Evolutionary conservation across 2,888 invertebrate genomes (phyloP).

Genomic region (Apomyelois bistriatella): DNA sequence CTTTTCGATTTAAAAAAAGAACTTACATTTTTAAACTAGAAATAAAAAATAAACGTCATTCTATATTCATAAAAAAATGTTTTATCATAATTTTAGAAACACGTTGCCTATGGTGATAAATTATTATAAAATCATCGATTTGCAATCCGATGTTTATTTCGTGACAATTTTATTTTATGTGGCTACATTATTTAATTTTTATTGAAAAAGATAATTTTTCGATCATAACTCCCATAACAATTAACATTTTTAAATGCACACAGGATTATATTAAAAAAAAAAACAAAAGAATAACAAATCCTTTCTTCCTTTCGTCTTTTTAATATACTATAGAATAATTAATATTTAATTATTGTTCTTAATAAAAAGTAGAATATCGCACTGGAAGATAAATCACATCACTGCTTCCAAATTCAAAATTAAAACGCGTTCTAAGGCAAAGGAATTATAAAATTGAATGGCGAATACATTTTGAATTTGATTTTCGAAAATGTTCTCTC

Average conservation of each 20-base stretch:
- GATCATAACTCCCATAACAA: too few species aligned
- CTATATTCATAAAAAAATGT: background rate
- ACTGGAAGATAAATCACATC: constrained; percentile 8
- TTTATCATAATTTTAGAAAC: constrained; percentile 1
- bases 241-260: too few species aligned
- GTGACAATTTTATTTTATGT: background rate
- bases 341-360: too few species aligned
- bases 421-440: constrained; percentile 5
- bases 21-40: background rate
- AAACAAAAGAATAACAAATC: too few species aligned
- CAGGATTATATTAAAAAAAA: too few species aligned
- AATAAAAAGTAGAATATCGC: background rate
- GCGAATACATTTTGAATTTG: background rate
- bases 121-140: constrained; percentile 6
- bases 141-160: background rate
- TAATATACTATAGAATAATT: too few species aligned
- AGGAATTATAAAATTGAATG: background rate
- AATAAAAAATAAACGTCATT: background rate
- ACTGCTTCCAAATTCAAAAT: constrained; percentile 11
- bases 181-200: background rate
- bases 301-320: too few species aligned
- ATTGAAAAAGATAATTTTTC: too few species aligned
- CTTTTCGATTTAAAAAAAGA: background rate
- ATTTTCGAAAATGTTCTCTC: constrained; percentile 3
- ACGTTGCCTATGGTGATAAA: background rate